Base-by-base conservation (phyloP, 2,797 vertebrate species). In the Enteromius paludinosus region DNA sequence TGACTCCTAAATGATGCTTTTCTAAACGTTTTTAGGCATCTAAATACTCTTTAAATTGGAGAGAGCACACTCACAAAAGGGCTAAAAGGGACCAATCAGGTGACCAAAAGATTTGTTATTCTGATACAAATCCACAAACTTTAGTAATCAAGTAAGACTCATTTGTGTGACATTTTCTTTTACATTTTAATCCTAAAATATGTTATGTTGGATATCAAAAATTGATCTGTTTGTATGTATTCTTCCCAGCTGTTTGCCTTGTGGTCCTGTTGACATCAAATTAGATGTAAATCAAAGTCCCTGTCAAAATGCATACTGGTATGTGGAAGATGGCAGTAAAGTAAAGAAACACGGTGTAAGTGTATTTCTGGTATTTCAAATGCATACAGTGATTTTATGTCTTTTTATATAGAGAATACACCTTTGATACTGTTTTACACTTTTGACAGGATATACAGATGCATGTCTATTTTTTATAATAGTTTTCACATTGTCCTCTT, bases 71-170 rank as follows among this genome's bases (percentile, higher is more conserved):
- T 43, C 38, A 30, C 33, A 70, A 59, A 15, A 70, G 65, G 38
- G 15, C 1, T 41, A 28, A 79, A 79, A 49, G 76, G 14, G 0
- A 10, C 0, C 2, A n/a, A 0, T 0, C 7, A 10, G 14, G 1
- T 5, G 33, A 17, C 1, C 0, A 6, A 0, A 0, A 0, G 5
- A 62, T 43, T 38, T 76, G 73, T 61, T 28, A 12, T 61, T 0
- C 15, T 43, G 23, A 0, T 43, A 1, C 0, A 20, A 1, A 25
- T 3, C 0, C 3, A 10, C 1, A 0, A n/a, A 5, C 0, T 59
- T 5, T 18, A 14, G 0, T 0, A 0, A 45, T 62, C 20, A 8
- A 0, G 78, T 80, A 62, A 80, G 54, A 62, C 1, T 11, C 14
- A 33, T 79, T 68, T 64, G 15, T n/a, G 43, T 10, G 1, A 33